Evolutionary conservation across 64 coral and sea anemone genomes (phyloP).

Genomic region (Porites lutea): DNA sequence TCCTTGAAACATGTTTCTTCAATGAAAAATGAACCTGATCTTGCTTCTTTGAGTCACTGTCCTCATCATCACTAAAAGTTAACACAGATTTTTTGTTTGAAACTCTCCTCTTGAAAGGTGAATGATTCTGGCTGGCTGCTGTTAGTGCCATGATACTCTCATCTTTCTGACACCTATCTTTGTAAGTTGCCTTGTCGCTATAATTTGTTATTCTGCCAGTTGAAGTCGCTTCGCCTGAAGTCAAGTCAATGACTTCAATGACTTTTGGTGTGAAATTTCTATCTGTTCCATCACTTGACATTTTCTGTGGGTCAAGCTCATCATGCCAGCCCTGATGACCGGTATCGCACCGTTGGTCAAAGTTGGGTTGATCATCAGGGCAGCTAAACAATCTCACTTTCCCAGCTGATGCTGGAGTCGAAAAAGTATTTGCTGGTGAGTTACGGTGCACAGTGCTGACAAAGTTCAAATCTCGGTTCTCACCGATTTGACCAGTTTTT

Average conservation of each 20-base stretch:
- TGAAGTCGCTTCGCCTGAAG: neutral
- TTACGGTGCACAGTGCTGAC: neutral
- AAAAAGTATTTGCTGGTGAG: neutral
- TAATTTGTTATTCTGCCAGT: neutral
- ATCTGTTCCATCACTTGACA: neutral
- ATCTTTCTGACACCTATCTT: neutral
- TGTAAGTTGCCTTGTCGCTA: neutral
- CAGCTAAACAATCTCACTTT: constrained; percentile 22
- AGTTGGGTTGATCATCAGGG: neutral
- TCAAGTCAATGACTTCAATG: constrained; percentile 26
- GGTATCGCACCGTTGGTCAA: neutral
- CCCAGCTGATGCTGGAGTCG: neutral
- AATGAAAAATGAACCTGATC: neutral
- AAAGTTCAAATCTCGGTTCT: neutral
- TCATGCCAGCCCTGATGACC: neutral
- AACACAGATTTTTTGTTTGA: constrained; percentile 19
- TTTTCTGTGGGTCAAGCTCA: neutral
- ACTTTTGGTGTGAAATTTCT: neutral
- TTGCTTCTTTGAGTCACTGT: constrained; percentile 21
- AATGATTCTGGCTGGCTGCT: neutral
- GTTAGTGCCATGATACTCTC: neutral
- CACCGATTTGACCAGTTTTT: neutral
- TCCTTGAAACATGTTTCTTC: neutral
- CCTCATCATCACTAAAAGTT: constrained; percentile 81
- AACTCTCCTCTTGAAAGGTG: neutral